Conservation (phyloP, 64 coral and sea anemone genomes). For the Acropora tenuis region DNA sequence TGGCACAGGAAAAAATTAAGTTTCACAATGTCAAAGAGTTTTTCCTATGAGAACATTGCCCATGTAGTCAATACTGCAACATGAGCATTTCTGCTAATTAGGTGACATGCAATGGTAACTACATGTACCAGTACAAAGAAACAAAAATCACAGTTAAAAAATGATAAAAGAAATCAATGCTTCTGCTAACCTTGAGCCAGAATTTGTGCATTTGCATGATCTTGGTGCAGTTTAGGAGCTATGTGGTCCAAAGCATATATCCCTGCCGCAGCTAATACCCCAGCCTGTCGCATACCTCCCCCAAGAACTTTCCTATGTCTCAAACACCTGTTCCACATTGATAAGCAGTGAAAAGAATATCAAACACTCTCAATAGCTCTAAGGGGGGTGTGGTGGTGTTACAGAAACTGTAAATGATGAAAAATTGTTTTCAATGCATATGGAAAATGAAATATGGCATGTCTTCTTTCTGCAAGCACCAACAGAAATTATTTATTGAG, state of each 20-base stretch:
- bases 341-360: neutral
- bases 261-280: conserved; percentile 84
- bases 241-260: conserved; percentile 87
- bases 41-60: no score
- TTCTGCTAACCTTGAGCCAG: conserved; percentile 70
- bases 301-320: conserved; percentile 80
- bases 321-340: conserved; percentile 45
- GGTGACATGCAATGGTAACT: no score
- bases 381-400: neutral
- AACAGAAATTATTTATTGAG: no score
- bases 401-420: neutral
- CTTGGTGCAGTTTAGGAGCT: conserved; percentile 66
- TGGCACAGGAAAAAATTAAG: no score
- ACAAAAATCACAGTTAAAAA: no score
- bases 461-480: no score
- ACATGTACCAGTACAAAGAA: no score
- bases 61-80: no score
- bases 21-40: no score
- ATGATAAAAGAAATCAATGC: no score
- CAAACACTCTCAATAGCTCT: neutral
- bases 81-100: no score
- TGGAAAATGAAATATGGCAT: no score
- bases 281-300: conserved; percentile 88
- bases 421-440: neutral
- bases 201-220: conserved; percentile 73